phyloP scores from a whole-genome alignment of 2,888 invertebrate genomes.

The Microdon myrmicae region DNA sequence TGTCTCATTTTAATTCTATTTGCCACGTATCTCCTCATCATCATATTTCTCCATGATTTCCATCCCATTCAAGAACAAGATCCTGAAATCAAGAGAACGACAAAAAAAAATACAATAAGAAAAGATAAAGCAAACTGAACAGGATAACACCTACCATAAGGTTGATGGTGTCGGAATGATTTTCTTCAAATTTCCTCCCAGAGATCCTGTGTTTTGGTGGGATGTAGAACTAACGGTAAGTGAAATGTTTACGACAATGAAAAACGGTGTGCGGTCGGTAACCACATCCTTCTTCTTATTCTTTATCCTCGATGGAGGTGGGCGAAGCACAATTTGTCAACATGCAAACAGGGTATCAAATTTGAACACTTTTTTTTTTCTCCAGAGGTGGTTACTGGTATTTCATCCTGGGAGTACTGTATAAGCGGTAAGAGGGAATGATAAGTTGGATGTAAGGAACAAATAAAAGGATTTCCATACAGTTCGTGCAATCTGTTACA shows the following conservation, averaged over 20 bases:
- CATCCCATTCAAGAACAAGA: constrained; percentile 43
- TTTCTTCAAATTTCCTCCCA: constrained; percentile 10
- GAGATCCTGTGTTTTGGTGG: constrained; percentile 9
- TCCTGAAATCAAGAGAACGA: constrained; percentile 20
- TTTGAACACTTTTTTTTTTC: constrained; percentile 41
- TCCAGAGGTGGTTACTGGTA: constrained; percentile 1
- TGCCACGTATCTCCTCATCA: constrained; percentile 54
- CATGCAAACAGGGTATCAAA: constrained; percentile 52
- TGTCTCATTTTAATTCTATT: constrained; percentile 55
- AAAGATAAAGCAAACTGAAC: too few relatives aligned
- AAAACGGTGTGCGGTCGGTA: constrained; percentile 53
- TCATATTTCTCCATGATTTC: constrained; percentile 55
- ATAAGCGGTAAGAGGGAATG: constrained; percentile 25
- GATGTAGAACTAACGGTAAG: constrained; percentile 53
- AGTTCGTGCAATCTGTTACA: constrained; percentile 49
- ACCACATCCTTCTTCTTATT: constrained; percentile 22
- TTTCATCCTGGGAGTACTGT: too few relatives aligned
- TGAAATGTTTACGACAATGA: constrained; percentile 57
- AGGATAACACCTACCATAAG: constrained; percentile 50
- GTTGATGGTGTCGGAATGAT: constrained; percentile 35
- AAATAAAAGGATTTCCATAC: constrained; percentile 45
- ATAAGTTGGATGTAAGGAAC: constrained; percentile 49
- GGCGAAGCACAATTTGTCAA: constrained; percentile 50
- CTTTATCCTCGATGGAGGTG: constrained; percentile 1
- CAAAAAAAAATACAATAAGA: too few relatives aligned